phyloP scores from a whole-genome alignment of 2,888 invertebrate genomes.

The Rhamphomyia laevipes region DNA sequence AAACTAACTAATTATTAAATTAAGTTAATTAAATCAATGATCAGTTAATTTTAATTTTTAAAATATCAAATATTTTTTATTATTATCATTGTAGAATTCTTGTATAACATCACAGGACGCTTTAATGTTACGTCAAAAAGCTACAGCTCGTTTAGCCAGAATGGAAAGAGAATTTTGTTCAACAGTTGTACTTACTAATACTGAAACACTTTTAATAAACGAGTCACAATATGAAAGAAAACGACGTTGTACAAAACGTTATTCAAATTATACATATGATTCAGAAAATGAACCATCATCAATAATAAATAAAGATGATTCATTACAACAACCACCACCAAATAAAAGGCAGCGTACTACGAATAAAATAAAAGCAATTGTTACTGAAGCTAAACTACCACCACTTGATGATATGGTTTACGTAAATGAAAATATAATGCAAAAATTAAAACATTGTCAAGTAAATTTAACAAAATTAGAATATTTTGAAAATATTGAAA shows the following conservation, averaged over 20 bases:
- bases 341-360: neutral
- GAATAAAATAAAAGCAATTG: neutral
- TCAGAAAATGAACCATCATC: conserved; percentile 7
- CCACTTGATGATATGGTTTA: conserved; percentile 16
- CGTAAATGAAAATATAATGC: conserved; percentile 22
- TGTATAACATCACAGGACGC: conserved; percentile 33
- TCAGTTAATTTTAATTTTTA: too few species aligned
- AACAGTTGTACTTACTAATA: conserved; percentile 52
- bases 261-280: conserved; percentile 38
- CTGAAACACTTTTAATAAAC: conserved; percentile 52
- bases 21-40: too few species aligned
- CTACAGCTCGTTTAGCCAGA: conserved; percentile 45
- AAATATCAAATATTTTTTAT: neutral
- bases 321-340: conserved; percentile 1
- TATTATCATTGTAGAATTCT: conserved; percentile 21
- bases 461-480: conserved; percentile 27
- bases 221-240: conserved; percentile 37
- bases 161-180: conserved; percentile 62
- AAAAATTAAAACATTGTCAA: conserved; percentile 26
- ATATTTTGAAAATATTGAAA: conserved; percentile 40
- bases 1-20: too few species aligned
- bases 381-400: neutral
- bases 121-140: conserved; percentile 31
- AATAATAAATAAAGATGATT: conserved; percentile 2
- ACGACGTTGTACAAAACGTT: conserved; percentile 48